phyloP scores from a whole-genome alignment of 2,888 invertebrate species.

The Synergus itoensis region DNA sequence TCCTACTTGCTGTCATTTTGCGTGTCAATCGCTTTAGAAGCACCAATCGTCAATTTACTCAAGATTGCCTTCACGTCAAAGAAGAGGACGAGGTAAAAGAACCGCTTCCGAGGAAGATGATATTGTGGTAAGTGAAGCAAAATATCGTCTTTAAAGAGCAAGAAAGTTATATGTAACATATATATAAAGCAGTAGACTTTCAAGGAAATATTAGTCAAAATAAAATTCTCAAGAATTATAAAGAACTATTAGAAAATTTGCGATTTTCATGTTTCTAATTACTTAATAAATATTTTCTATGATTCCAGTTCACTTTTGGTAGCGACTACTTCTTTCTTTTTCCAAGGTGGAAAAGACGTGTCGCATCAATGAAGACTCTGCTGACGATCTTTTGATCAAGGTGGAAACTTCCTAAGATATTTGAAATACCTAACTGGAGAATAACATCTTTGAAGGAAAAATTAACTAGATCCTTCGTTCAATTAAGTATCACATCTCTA shows the following conservation, averaged over 20 bases:
- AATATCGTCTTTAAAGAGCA: neutral
- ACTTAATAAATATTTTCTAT: neutral
- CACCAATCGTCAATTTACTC: conserved; percentile 88
- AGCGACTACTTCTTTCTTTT: neutral
- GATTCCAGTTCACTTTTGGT: neutral
- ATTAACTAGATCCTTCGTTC: neutral
- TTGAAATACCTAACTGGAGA: neutral
- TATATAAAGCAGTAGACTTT: neutral
- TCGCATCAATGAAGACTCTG: neutral
- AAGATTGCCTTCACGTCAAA: conserved; percentile 82
- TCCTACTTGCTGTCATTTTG: conserved; percentile 88
- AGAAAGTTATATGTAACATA: neutral
- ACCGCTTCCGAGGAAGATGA: conserved; percentile 1
- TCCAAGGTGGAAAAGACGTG: neutral
- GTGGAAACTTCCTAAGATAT: too few species aligned
- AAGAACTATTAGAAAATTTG: too few species aligned
- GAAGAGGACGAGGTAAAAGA: conserved; percentile 76
- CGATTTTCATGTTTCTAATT: neutral
- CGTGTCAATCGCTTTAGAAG: conserved; percentile 88
- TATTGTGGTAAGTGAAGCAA: conserved; percentile 1
- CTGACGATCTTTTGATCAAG: neutral
- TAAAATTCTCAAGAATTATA: too few species aligned
- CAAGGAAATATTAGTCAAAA: too few species aligned
- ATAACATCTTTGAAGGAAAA: neutral
- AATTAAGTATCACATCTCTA: neutral